Percentiles rank a stretch among this genome's conserved stretches.
These are phyloP conservation scores for Regulus satrapa DNA, from an alignment of 2,113 vertebrate species.

Conservation along the genomic window DNA sequence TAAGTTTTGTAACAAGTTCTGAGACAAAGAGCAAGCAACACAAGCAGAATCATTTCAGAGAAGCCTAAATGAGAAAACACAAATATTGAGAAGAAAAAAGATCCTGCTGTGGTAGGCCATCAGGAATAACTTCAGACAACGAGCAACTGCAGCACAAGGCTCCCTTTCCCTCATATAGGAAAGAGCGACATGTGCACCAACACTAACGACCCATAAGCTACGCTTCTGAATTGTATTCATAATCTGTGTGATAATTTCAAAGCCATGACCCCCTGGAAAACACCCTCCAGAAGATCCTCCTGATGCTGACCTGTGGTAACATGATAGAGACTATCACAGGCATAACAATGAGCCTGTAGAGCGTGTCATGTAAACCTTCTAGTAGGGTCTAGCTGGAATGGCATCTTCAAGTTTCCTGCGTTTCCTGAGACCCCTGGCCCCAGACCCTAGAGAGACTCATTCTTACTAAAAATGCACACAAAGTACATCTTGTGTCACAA, in stretches of 20 bases:
- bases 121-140: neutral
- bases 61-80: neutral
- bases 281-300: neutral
- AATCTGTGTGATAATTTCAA: neutral
- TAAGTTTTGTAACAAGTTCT: neutral
- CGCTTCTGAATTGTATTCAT: neutral
- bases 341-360: neutral
- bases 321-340: neutral
- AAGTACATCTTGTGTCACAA: neutral
- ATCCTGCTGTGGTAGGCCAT: neutral
- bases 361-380: neutral
- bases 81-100: neutral
- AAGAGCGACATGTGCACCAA: neutral
- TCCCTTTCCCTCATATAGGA: neutral
- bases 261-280: neutral
- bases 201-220: neutral
- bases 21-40: neutral
- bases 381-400: neutral
- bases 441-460: neutral
- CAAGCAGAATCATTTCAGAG: neutral
- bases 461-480: constrained; percentile 46
- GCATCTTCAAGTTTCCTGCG: neutral
- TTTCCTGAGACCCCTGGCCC: neutral
- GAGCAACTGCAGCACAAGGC: neutral
- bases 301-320: neutral